phyloP scores from a whole-genome alignment of 2,113 vertebrate species.

The Peromyscus leucopus region DNA sequence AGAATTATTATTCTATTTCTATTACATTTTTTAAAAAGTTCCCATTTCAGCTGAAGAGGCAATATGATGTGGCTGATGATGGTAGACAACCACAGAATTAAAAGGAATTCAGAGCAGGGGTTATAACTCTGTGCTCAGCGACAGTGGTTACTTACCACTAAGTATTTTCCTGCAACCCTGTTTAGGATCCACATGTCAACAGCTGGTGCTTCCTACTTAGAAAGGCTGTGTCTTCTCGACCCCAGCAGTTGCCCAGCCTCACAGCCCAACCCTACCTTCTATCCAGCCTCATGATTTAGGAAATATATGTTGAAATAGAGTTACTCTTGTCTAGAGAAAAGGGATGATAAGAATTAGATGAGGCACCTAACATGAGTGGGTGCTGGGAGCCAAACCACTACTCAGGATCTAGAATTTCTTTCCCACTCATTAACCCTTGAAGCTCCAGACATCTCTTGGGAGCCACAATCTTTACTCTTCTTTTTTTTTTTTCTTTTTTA shows the following conservation, averaged over 20 bases:
- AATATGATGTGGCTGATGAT: not conserved
- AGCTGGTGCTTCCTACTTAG: not conserved
- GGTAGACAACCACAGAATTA: not conserved
- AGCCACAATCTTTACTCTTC: not conserved
- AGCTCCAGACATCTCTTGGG: not conserved
- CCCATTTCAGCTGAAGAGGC: not conserved
- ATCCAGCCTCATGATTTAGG: not conserved
- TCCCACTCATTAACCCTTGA: not conserved
- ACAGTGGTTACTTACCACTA: not conserved
- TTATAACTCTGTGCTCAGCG: not conserved
- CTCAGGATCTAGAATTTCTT: not conserved
- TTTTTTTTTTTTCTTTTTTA: not conserved
- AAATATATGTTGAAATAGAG: not conserved
- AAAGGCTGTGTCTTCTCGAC: not conserved
- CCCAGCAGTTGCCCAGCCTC: not conserved
- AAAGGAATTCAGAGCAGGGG: not conserved
- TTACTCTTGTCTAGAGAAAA: not conserved
- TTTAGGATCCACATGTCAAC: not conserved
- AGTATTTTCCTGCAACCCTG: not conserved
- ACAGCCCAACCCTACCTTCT: not conserved
- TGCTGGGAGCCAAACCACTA: not conserved
- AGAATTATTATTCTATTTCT: not conserved
- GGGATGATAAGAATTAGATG: not conserved
- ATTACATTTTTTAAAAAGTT: not conserved
- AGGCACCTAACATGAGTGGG: not conserved